Conservation (phyloP, 1,140 invertebrate species). For the Apolygus lucorum region DNA sequence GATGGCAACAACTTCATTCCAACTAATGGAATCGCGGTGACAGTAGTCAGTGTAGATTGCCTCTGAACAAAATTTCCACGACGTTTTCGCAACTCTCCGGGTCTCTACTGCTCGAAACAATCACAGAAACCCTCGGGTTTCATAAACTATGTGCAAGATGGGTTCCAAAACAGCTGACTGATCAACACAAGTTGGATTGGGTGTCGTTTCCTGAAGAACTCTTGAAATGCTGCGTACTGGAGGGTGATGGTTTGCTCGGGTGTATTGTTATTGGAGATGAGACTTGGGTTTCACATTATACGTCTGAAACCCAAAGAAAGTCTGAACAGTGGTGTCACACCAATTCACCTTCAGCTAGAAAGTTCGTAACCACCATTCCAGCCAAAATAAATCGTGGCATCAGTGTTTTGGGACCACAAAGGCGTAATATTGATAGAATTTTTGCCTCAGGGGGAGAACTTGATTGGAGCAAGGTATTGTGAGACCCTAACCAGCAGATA, state of each 20-base stretch:
- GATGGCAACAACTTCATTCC: too few species aligned
- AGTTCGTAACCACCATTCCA: not conserved
- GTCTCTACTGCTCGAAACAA: not conserved
- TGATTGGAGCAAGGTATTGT: not conserved
- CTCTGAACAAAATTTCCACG: too few species aligned
- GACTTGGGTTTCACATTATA: not conserved
- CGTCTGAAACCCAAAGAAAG: not conserved
- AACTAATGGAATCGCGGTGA: too few species aligned
- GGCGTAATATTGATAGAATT: not conserved
- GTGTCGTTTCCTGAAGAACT: not conserved
- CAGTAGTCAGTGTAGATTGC: too few species aligned
- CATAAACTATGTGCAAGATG: not conserved
- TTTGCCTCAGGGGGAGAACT: not conserved
- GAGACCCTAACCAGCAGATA: not conserved
- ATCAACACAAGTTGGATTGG: not conserved
- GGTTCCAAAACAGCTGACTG: constrained; percentile 4
- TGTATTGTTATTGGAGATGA: not conserved
- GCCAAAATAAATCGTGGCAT: not conserved
- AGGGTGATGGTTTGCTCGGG: not conserved
- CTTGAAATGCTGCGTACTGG: not conserved
- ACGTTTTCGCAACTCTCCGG: too few species aligned
- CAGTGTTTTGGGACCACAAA: not conserved
- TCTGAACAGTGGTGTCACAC: not conserved
- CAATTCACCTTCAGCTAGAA: not conserved
- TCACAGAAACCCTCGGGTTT: not conserved